Evolutionary conservation across 1,140 invertebrate species (phyloP), one percentile per base, ranked within the genome.

Genomic region (Heliothis subflexa): DNA sequence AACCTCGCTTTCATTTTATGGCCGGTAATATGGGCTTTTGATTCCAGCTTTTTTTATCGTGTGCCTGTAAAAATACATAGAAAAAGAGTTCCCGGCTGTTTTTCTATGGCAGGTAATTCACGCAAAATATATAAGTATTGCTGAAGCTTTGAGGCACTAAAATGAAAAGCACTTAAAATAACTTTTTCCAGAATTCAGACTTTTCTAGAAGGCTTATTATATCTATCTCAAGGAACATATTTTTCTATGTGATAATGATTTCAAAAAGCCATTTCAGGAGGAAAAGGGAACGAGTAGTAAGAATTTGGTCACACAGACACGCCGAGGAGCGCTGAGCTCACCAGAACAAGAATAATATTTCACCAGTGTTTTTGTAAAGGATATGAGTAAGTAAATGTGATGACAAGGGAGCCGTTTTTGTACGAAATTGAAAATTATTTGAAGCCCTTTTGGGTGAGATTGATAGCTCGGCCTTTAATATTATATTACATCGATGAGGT

Each of bases 361-460:
- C 40, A 47, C 21, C 2, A 66, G 62, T 66, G 62, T 66, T 66
- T 64, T 66, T 47, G 16, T 66, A 47, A 64, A 40, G 40, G 40
- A 66, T 66, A 66, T 66, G 62, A 66, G 62, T 66, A 47, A 66
- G 40, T 66, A 47, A 66, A 16, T 66, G 62, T 47, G 40, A 45
- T 66, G 62, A 66, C 62, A 47, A 47, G 16, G 62, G 33, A 47
- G 40, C 62, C 16, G 40, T 66, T 66, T 66, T 66, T 66, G 11
- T 66, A 18, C 12, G 40, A 66, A 66, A 66, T 47, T 66, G 62
- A 66, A 66, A 47, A 66, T 47, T 45, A 66, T 66, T 66, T 25
- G 21, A 66, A 13, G 62, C 18, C 16, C 40, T 66, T 47, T 45
- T 21, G 16, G 14, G 62, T 21, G 62, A 66, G 62, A 66, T 45